Evolutionary conservation across 2,888 invertebrate species (phyloP).

Genomic region (Bruchidius siliquastri): DNA sequence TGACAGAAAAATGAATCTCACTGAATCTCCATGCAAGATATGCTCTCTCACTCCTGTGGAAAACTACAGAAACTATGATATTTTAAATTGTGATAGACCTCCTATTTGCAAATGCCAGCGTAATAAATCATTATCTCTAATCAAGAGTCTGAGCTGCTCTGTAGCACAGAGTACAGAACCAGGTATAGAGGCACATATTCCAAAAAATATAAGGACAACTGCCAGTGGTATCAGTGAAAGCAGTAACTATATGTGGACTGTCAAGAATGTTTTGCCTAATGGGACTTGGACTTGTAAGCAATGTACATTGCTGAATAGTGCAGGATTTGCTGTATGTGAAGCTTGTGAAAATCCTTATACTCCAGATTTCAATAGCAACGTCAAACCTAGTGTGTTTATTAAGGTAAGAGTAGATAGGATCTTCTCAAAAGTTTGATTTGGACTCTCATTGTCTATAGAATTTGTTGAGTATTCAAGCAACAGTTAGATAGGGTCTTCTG

Average conservation of each 20-base stretch:
- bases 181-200: slow-evolving; percentile 33
- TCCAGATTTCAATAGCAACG: slow-evolving; percentile 44
- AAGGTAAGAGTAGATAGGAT: slow-evolving; percentile 33
- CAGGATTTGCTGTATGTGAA: slow-evolving; percentile 63
- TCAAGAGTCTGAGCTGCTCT: slow-evolving; percentile 44
- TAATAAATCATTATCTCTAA: slow-evolving; percentile 38
- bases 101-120: slow-evolving; percentile 39
- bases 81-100: slow-evolving; percentile 36
- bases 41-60: slow-evolving; percentile 43
- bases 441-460: no score
- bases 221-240: slow-evolving; percentile 44
- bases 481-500: no score
- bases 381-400: slow-evolving; percentile 48
- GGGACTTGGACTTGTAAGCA: slow-evolving; percentile 65
- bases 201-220: slow-evolving; percentile 42
- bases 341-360: slow-evolving; percentile 66
- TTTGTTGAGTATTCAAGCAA: no score
- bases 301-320: slow-evolving; percentile 72
- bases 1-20: slow-evolving; percentile 41
- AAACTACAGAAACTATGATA: slow-evolving; percentile 37
- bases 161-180: slow-evolving; percentile 39
- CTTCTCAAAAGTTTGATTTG: no score
- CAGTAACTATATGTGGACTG: slow-evolving; percentile 39
- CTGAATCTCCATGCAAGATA: slow-evolving; percentile 43
- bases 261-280: slow-evolving; percentile 33